These are phyloP conservation scores for Stigmatopora nigra DNA, from an alignment of 2,113 vertebrate genomes.

Conservation along the genomic window DNA sequence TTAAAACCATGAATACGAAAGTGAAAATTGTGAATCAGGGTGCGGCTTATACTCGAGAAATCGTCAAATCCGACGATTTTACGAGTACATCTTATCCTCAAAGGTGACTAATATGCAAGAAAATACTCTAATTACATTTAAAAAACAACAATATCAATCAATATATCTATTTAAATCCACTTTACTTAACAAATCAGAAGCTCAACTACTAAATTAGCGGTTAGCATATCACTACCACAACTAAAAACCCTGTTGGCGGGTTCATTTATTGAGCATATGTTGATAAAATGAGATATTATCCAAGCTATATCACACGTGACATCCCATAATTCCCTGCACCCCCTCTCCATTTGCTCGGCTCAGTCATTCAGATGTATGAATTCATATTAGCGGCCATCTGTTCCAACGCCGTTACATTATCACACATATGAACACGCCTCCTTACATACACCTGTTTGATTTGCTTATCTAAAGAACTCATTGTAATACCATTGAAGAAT, in stretches of 20 bases:
- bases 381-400: constrained; percentile 77
- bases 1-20: too few relatives aligned
- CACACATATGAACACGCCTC: constrained; percentile 21
- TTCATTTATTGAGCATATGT: constrained; percentile 25
- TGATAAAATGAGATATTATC: constrained; percentile 18
- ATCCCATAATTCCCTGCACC: constrained; percentile 47
- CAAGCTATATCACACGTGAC: constrained; percentile 22
- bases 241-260: neutral
- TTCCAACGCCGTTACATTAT: constrained; percentile 67
- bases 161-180: too few relatives aligned
- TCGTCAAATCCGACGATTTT: too few relatives aligned
- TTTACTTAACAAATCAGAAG: too few relatives aligned
- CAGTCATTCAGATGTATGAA: constrained; percentile 78
- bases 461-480: constrained; percentile 5
- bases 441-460: constrained; percentile 13
- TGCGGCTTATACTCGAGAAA: too few relatives aligned
- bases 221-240: neutral
- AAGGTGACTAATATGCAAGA: too few relatives aligned
- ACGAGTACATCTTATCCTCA: too few relatives aligned
- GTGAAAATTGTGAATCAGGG: too few relatives aligned
- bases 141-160: too few relatives aligned
- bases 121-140: too few relatives aligned
- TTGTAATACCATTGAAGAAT: too few relatives aligned
- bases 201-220: neutral
- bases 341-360: constrained; percentile 58